Conservation (phyloP, 2,888 invertebrate species). For the Aethes cnicana region DNA sequence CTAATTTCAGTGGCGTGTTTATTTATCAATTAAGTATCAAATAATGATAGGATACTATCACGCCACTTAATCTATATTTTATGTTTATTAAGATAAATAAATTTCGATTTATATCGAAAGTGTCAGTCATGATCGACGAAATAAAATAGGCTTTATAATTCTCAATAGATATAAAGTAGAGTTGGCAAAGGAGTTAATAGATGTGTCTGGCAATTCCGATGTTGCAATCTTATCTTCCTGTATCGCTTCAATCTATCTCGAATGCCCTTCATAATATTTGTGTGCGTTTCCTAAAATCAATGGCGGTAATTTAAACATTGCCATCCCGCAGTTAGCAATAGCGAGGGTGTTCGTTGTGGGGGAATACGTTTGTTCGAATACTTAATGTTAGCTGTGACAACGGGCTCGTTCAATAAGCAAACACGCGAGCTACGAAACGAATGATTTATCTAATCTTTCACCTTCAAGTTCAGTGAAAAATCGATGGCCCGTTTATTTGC, state of each 20-base stretch:
- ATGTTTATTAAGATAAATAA: too few species aligned
- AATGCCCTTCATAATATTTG: background rate
- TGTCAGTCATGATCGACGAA: too few species aligned
- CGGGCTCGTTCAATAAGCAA: constrained; percentile 39
- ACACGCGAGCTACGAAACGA: constrained; percentile 37
- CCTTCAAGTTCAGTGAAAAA: constrained; percentile 17
- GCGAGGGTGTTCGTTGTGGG: constrained; percentile 54
- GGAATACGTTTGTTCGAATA: constrained; percentile 59
- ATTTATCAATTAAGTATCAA: too few species aligned
- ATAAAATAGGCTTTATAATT: too few species aligned
- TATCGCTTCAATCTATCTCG: constrained; percentile 1
- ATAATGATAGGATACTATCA: too few species aligned
- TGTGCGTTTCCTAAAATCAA: constrained; percentile 49
- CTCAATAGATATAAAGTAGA: too few species aligned
- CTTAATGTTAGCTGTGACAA: constrained; percentile 61
- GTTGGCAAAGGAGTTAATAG: background rate
- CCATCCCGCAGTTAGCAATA: constrained; percentile 42
- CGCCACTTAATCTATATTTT: too few species aligned
- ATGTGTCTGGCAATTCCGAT: background rate
- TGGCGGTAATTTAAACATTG: constrained; percentile 56
- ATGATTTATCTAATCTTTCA: constrained; percentile 29
- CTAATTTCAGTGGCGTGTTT: too few species aligned
- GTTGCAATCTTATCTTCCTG: constrained; percentile 1
- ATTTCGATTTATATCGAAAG: too few species aligned
- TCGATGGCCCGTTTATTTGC: constrained; percentile 28